phyloP scores from a whole-genome alignment of 2,113 vertebrate species.

The Elephantulus edwardii region DNA sequence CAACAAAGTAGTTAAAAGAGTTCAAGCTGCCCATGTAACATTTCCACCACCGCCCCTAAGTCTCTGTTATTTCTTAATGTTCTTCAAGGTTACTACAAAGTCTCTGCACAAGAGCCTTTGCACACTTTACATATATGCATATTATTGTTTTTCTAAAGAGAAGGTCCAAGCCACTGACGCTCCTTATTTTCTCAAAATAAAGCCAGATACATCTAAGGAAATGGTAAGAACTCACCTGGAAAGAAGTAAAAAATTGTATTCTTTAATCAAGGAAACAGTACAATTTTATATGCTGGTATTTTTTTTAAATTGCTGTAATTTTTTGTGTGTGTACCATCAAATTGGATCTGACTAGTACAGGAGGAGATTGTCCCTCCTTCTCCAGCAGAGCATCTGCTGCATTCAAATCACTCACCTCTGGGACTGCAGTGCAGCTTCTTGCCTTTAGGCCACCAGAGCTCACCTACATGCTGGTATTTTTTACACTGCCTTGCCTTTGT shows the following conservation, averaged over 20 bases:
- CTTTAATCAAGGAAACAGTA: background rate
- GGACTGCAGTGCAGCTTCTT: too few species aligned
- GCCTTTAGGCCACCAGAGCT: too few species aligned
- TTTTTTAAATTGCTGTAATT: too few species aligned
- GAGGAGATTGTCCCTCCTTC: too few species aligned
- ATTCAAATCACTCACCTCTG: too few species aligned
- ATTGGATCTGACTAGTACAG: too few species aligned
- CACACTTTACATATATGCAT: background rate
- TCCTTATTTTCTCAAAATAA: background rate
- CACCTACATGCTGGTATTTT: background rate
- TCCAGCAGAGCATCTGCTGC: too few species aligned
- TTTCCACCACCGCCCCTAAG: background rate
- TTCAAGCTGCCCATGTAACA: background rate
- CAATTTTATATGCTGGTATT: background rate
- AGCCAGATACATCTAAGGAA: background rate
- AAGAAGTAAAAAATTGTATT: background rate
- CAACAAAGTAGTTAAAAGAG: background rate
- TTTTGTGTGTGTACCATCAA: too few species aligned
- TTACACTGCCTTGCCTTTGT: background rate
- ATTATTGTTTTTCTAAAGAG: slow-evolving; percentile 11
- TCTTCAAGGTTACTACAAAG: background rate
- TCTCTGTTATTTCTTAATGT: background rate
- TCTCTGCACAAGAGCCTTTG: background rate
- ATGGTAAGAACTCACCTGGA: background rate
- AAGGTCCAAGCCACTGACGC: background rate